A percentile compares a stretch with the other conserved stretches of the same genome.
phyloP scores from a whole-genome alignment of 2,797 vertebrate species.

The Todus mexicanus region DNA sequence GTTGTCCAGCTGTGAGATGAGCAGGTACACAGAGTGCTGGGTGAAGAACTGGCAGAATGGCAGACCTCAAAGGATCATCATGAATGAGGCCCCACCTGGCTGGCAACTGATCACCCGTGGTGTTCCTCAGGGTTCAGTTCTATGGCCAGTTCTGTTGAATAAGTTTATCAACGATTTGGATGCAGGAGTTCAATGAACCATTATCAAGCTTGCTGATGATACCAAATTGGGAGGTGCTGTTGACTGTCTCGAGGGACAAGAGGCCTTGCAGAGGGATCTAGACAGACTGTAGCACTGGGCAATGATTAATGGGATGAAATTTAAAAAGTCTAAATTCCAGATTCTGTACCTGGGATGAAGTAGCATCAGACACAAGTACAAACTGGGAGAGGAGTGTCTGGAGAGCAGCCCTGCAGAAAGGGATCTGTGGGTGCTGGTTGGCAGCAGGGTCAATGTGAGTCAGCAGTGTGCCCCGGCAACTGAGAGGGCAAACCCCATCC shows the following conservation, averaged over 20 bases:
- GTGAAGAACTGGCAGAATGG: background rate
- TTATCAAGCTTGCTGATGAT: background rate
- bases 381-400: background rate
- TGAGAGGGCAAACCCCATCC: background rate
- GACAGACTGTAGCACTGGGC: background rate
- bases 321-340: background rate
- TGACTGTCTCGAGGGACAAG: background rate
- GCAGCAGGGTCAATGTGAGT: no score
- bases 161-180: background rate
- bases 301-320: background rate
- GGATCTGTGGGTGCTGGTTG: no score
- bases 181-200: background rate
- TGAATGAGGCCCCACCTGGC: background rate
- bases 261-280: background rate
- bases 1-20: background rate
- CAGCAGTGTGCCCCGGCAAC: no score
- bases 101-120: background rate
- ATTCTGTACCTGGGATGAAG: background rate
- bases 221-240: background rate
- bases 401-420: no score
- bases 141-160: background rate
- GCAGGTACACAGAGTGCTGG: fast-evolving
- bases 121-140: background rate
- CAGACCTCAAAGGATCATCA: background rate
- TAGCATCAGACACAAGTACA: fast-evolving